phyloP scores from a whole-genome alignment of 2,113 vertebrate species.

The Urocynchramus pylzowi region DNA sequence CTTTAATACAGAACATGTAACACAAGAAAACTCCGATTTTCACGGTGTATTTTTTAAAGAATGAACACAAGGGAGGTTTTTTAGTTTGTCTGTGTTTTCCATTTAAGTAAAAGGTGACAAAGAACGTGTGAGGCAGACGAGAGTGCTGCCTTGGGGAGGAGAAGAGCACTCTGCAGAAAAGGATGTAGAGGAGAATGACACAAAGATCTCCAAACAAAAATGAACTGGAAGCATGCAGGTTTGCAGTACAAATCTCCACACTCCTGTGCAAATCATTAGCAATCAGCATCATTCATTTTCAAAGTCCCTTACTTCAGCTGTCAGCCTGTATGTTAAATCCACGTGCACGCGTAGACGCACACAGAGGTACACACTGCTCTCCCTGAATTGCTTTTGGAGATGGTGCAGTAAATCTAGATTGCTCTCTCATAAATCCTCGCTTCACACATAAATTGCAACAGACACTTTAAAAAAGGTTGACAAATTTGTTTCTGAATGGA shows the following conservation, averaged over 20 bases:
- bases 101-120: background rate
- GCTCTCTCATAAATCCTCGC: background rate
- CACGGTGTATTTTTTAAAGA: background rate
- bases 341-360: background rate
- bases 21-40: background rate
- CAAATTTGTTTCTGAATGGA: constrained; percentile 73
- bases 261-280: background rate
- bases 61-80: background rate
- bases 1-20: background rate
- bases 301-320: constrained; percentile 12
- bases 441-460: constrained; percentile 55
- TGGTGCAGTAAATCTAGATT: constrained; percentile 8
- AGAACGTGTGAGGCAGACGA: background rate
- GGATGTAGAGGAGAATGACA: background rate
- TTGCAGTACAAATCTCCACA: background rate
- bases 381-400: constrained; percentile 2
- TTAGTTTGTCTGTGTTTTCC: background rate
- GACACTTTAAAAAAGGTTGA: constrained; percentile 66
- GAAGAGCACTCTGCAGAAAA: background rate
- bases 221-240: background rate
- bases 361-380: background rate
- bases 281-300: constrained; percentile 5
- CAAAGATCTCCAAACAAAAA: background rate
- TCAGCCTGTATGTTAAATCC: background rate
- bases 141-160: background rate